phyloP scores from a whole-genome alignment of 2,797 vertebrate genomes.

The Meriones psammophilus region DNA sequence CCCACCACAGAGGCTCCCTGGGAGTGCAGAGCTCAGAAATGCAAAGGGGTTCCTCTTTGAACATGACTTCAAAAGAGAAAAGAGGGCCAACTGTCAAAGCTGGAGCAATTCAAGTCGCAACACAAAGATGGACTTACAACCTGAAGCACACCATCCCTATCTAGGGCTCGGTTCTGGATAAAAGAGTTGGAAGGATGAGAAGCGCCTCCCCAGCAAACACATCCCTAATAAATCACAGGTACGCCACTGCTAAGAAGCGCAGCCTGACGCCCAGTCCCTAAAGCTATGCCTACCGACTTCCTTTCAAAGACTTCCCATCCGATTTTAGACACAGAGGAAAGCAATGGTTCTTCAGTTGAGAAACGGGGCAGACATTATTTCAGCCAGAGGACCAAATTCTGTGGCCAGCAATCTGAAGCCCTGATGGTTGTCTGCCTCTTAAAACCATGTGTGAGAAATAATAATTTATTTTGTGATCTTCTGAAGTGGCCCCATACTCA shows the following conservation, averaged over 20 bases:
- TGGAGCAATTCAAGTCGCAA: background rate
- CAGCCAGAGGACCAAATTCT: background rate
- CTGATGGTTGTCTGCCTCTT: background rate
- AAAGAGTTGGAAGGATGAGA: constrained; percentile 45
- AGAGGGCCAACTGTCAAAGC: background rate
- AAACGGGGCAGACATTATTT: background rate
- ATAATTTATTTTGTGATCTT: background rate
- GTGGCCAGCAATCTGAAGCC: background rate
- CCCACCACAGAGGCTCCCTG: background rate
- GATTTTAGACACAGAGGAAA: fast-evolving
- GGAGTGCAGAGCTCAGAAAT: background rate
- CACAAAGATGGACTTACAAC: background rate
- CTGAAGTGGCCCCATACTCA: background rate
- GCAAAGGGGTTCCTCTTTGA: background rate
- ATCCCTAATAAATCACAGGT: constrained; percentile 27
- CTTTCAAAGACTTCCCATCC: background rate
- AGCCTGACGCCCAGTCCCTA: background rate
- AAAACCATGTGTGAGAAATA: background rate
- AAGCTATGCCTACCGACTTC: background rate
- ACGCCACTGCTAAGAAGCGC: background rate
- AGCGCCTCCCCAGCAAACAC: background rate
- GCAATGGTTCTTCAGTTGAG: background rate
- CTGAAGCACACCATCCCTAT: background rate
- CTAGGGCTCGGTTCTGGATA: background rate
- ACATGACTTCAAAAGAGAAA: constrained; percentile 32